These are phyloP conservation scores for Thalassarche chlororhynchos DNA, from an alignment of 2,113 vertebrate genomes.

Conservation along the genomic window DNA sequence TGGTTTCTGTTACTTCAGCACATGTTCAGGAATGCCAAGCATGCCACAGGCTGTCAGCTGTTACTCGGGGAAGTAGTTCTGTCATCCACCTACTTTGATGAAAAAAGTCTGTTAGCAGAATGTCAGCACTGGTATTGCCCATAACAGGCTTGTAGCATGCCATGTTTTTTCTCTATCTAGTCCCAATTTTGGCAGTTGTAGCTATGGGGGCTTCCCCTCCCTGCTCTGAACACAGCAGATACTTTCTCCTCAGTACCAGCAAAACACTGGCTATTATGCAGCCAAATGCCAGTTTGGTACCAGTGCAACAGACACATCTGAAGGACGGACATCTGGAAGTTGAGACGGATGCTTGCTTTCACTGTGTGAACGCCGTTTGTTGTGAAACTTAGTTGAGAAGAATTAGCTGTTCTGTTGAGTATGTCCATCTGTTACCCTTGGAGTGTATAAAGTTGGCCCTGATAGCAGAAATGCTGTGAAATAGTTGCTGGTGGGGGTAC, in stretches of 20 bases:
- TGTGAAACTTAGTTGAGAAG: not conserved
- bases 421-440: not conserved
- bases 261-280: not conserved
- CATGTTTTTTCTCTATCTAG: rapidly evolving
- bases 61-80: not conserved
- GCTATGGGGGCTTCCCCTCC: not conserved
- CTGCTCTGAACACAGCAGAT: not conserved
- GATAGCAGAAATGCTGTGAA: not conserved
- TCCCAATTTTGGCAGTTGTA: not conserved
- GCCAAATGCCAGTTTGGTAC: not conserved
- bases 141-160: not conserved
- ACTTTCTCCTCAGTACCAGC: not conserved
- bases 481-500: not conserved
- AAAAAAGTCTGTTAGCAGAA: not conserved
- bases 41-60: not conserved
- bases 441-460: not conserved
- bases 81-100: not conserved
- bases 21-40: not conserved
- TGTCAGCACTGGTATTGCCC: not conserved
- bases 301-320: not conserved
- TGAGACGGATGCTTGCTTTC: not conserved
- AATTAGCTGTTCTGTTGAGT: not conserved
- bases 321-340: not conserved
- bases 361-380: not conserved
- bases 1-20: not conserved